Conservation (phyloP, 2,888 invertebrate species). For the Chymomyza fuscimana region DNA sequence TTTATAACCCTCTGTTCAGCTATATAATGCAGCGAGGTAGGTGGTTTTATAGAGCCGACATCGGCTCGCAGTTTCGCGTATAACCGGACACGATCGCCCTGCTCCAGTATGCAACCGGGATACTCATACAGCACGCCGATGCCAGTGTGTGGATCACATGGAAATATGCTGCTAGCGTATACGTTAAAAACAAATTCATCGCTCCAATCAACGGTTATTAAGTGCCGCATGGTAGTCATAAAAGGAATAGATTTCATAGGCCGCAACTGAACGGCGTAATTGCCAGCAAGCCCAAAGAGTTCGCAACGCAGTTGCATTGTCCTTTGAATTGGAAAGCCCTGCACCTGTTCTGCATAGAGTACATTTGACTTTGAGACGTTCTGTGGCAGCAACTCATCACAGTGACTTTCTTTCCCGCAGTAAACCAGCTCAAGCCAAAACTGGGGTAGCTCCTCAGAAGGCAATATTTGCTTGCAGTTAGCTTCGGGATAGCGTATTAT, state of each 20-base stretch:
- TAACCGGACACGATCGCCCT: conserved; percentile 88
- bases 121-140: conserved; percentile 91
- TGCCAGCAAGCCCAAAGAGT: conserved; percentile 90
- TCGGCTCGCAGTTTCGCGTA: conserved; percentile 87
- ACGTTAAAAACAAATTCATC: conserved; percentile 92
- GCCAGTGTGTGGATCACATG: conserved; percentile 87
- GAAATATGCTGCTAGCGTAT: conserved; percentile 90
- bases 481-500: conserved; percentile 88
- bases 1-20: conserved; percentile 84
- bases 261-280: conserved; percentile 87
- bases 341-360: conserved; percentile 88
- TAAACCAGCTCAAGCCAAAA: conserved; percentile 90
- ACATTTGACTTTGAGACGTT: conserved; percentile 83
- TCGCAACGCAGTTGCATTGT: conserved; percentile 87
- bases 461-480: conserved; percentile 81
- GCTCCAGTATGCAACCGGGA: conserved; percentile 88
- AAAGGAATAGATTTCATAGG: conserved; percentile 84
- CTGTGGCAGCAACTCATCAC: conserved; percentile 82
- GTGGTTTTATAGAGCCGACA: conserved; percentile 85
- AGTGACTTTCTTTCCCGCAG: conserved; percentile 88
- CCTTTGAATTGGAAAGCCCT: conserved; percentile 86
- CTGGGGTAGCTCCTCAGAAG: conserved; percentile 81
- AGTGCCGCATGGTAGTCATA: conserved; percentile 70
- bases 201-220: conserved; percentile 86
- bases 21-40: conserved; percentile 83